Conservation (phyloP, 2,113 vertebrate species). For the Petromus typicus region DNA sequence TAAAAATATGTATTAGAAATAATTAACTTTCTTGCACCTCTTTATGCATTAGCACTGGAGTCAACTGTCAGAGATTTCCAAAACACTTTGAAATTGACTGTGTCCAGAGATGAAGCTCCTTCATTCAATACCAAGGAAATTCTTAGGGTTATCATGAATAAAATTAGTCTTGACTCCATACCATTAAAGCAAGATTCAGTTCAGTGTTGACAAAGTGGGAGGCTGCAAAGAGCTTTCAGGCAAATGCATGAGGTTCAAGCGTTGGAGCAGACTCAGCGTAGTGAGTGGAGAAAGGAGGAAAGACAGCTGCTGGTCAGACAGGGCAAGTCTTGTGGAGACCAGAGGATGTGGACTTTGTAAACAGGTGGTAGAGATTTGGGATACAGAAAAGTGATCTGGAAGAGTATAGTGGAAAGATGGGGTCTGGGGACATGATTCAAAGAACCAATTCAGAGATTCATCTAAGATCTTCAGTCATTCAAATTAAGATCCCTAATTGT, state of each 20-base stretch:
- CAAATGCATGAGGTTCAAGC: constrained; percentile 10
- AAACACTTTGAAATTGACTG: constrained; percentile 26
- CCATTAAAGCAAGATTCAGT: constrained; percentile 32
- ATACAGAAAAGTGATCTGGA: constrained; percentile 26
- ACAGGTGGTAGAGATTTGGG: neutral
- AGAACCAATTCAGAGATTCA: neutral
- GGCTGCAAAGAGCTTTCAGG: neutral
- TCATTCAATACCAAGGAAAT: constrained; percentile 35
- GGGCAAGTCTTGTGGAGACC: neutral
- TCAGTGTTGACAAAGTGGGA: neutral
- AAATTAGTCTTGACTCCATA: constrained; percentile 31
- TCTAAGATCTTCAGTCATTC: neutral
- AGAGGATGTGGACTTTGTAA: neutral
- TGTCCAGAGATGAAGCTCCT: constrained; percentile 31
- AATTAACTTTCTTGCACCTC: constrained; percentile 8
- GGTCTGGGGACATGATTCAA: neutral
- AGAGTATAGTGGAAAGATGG: neutral
- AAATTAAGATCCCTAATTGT: neutral
- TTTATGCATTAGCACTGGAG: constrained; percentile 28
- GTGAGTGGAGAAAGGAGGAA: neutral
- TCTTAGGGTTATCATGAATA: constrained; percentile 16
- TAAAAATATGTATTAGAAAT: constrained; percentile 54
- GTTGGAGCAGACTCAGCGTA: neutral
- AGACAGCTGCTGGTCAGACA: neutral
- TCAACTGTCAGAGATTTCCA: neutral